Evolutionary conservation across 2,888 invertebrate species (phyloP).

Genomic region (Orthosia gracilis): DNA sequence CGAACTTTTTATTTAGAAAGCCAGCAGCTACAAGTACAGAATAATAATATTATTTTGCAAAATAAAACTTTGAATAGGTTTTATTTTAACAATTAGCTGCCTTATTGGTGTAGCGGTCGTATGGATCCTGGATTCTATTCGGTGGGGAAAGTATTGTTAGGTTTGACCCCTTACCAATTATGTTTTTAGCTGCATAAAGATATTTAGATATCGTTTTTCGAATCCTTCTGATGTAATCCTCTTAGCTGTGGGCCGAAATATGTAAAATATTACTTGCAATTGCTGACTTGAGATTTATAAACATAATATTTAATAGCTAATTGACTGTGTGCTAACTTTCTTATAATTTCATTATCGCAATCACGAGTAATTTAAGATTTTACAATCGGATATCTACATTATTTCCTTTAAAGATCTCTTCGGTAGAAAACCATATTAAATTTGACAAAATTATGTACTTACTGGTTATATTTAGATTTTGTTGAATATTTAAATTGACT

Average conservation of each 20-base stretch:
- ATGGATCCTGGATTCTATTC: no score
- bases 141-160: no score
- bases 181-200: constrained; percentile 24
- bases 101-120: no score
- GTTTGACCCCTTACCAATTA: constrained; percentile 25
- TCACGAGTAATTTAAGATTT: neutral
- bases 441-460: no score
- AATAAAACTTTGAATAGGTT: no score
- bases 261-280: constrained; percentile 45
- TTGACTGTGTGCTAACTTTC: constrained; percentile 24
- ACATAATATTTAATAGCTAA: constrained; percentile 26
- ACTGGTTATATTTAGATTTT: no score
- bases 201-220: constrained; percentile 31
- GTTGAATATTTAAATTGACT: no score
- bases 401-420: neutral
- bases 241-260: constrained; percentile 6
- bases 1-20: neutral
- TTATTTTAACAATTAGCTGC: no score
- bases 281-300: constrained; percentile 25
- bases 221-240: constrained; percentile 49
- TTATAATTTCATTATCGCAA: constrained; percentile 12
- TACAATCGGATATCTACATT: neutral
- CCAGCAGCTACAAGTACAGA: neutral
- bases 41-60: no score
- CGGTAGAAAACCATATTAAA: neutral